Conservation (phyloP, 2,113 vertebrate species). For the Cheirogaleus medius region DNA sequence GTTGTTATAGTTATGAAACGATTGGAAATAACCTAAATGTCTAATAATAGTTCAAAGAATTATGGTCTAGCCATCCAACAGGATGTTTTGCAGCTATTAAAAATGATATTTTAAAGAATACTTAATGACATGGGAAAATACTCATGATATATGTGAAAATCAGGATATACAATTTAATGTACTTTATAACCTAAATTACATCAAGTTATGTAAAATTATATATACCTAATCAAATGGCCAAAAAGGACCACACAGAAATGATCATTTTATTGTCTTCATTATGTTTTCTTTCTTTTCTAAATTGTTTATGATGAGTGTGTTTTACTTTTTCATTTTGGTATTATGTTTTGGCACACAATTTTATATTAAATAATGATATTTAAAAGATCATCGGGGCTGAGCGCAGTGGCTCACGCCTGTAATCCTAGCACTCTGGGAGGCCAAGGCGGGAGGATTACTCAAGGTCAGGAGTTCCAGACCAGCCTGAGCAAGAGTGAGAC, state of each 20-base stretch:
- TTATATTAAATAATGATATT: neutral
- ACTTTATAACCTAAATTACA: neutral
- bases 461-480: too few species aligned
- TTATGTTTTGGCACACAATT: neutral
- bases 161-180: neutral
- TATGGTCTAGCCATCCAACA: neutral
- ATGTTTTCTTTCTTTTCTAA: neutral
- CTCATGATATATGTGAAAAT: neutral
- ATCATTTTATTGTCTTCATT: neutral
- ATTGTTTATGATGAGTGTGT: neutral
- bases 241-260: neutral
- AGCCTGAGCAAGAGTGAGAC: too few species aligned
- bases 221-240: neutral
- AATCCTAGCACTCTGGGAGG: too few species aligned
- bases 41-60: neutral
- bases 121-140: neutral
- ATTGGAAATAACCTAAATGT: neutral
- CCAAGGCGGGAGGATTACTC: too few species aligned
- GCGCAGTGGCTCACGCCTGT: too few species aligned
- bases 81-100: neutral
- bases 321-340: neutral
- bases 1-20: neutral
- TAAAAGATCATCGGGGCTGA: neutral
- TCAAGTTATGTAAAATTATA: neutral
- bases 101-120: neutral